Evolutionary conservation across 2,113 vertebrate species (phyloP), one percentile per base, ranked within the genome.

Genomic region (Lethenteron camtschaticum): DNA sequence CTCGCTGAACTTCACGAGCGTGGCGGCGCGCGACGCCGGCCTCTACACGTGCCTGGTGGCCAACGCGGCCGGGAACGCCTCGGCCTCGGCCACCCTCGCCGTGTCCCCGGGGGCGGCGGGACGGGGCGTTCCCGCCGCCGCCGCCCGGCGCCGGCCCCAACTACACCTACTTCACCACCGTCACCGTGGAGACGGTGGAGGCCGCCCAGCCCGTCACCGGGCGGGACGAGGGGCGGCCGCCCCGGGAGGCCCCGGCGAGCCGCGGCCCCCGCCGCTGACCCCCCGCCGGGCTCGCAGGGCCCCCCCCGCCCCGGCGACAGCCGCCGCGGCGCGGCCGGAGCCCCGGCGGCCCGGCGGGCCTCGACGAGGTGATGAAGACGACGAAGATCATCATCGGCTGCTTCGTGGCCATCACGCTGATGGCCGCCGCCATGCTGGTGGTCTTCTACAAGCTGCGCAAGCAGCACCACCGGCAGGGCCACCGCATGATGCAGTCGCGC

Each of bases 381-480:
- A 99, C 94, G 72, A 99, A 99, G 83, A 99, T 99, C 78, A 99
- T 99, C 75, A 99, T 99, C 74, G 94, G 94, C 77, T 99, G 94
- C 83, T 99, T 99, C 73, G 94, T 99, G 74, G 94, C 94, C 77
- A 99, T 99, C 77, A 99, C 94, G 3, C 88, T 99, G 4, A 97
- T 99, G 94, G 94, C 94, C 56, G 94, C 94, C 2, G 92, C 96
- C 78, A 99, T 99, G 94, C 79, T 99, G 72, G 94, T 99, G 60
- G 96, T 99, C 78, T 99, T 99, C 83, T 99, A 99, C 84, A 99
- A 99, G 83, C 96, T 99, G 92, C 85, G 94, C 73, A 99, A 99
- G 75, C 94, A 99, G 77, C 94, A 99, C 80, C 60, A 66, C 20
- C 60, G 60, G 20, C 60, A 66, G 60, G 60, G 60, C 9, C 60